A percentile compares a stretch with the other conserved stretches of the same genome.
phyloP scores from a whole-genome alignment of 1,140 invertebrate species.

The Lasaia peninsularis region DNA sequence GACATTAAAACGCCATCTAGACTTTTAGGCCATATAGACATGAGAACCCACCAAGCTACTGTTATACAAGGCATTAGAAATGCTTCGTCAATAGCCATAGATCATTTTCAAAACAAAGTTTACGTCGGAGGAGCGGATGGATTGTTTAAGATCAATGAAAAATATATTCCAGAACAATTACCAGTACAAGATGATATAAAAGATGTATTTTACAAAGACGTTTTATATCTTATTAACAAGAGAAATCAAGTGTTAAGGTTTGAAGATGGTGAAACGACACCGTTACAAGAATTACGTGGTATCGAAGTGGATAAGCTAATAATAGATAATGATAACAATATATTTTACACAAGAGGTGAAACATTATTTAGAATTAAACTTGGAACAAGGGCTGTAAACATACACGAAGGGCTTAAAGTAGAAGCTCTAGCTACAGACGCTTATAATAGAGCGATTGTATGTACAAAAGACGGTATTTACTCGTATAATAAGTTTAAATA shows the following conservation, averaged over 20 bases:
- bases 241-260: slow-evolving; percentile 45
- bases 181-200: slow-evolving; percentile 46
- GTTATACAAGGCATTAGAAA: slow-evolving; percentile 49
- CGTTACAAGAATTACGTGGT: slow-evolving; percentile 37
- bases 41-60: slow-evolving; percentile 33
- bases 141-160: slow-evolving; percentile 48
- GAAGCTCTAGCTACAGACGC: slow-evolving; percentile 42
- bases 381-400: slow-evolving; percentile 47
- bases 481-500: slow-evolving; percentile 63
- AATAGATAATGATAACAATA: slow-evolving; percentile 53
- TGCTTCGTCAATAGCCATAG: slow-evolving; percentile 48
- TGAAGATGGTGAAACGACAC: slow-evolving; percentile 39
- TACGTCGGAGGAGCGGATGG: slow-evolving; percentile 56
- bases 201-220: slow-evolving; percentile 46
- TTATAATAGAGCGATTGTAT: slow-evolving; percentile 42
- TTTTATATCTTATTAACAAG: slow-evolving; percentile 44
- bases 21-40: slow-evolving; percentile 40
- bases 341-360: slow-evolving; percentile 46
- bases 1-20: slow-evolving; percentile 33
- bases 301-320: slow-evolving; percentile 45
- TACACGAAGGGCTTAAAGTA: slow-evolving; percentile 39
- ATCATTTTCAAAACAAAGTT: slow-evolving; percentile 44
- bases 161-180: slow-evolving; percentile 43
- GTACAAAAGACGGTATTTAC: slow-evolving; percentile 46
- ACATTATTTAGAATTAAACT: slow-evolving; percentile 52